Evolutionary conservation across 1,140 invertebrate genomes (phyloP), one percentile per base, ranked within the genome.

Genomic region (Musca vetustissima): DNA sequence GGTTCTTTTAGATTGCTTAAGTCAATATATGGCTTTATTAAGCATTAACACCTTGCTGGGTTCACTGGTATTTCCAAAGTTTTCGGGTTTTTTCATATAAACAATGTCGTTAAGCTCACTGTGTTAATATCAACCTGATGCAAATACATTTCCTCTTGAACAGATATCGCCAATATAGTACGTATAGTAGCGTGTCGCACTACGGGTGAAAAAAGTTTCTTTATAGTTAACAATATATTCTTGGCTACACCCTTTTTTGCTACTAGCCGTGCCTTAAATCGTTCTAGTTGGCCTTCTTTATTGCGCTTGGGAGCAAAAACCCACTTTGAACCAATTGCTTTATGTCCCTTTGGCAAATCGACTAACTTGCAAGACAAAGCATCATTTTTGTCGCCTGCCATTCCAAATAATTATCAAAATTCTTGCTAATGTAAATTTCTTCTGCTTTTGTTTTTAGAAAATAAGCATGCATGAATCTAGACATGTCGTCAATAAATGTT

Each of bases 401-500:
- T n/a, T n/a, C n/a, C n/a, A n/a, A n/a, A n/a, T n/a, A n/a, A n/a
- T n/a, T n/a, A n/a, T n/a, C n/a, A n/a, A n/a, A n/a, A n/a, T n/a
- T n/a, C n/a, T n/a, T n/a, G n/a, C n/a, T n/a, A n/a, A n/a, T n/a
- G n/a, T n/a, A n/a, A n/a, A n/a, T n/a, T n/a, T n/a, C 78, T 57
- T 85, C 75, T 68, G 73, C 68, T 73, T 85, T 86, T 8, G 64
- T 52, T 72, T 80, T 81, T 0, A 85, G 19, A 71, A 85, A 84
- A 52, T 83, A 81, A 2, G 83, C 72, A 8, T n/a, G 70, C 17
- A 76, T 70, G 65, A 74, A 83, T 17, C 77, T 71, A 21, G 81
- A 81, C 64, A 70, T 79, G 61, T 86, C 81, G 72, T 85, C 84
- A 57, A 83, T 85, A 6, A 85, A 72, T 6, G 75, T 17, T 4